Conservation (phyloP, 2,113 vertebrate genomes). For the Hyla sarda region DNA sequence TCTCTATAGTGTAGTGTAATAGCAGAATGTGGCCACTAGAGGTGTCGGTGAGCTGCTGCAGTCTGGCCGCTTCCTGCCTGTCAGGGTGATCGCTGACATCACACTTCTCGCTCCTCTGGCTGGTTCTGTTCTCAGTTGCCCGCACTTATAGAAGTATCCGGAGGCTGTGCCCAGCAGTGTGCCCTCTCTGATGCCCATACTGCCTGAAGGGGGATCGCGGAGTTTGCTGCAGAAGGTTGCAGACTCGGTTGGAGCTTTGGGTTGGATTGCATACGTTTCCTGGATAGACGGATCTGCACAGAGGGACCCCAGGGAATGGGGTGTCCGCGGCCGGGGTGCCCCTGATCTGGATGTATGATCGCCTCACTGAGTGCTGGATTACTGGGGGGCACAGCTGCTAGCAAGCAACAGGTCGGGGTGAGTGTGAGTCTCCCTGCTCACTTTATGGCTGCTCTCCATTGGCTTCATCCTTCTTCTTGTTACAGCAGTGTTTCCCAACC, state of each 20-base stretch:
- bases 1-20: background rate
- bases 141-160: background rate
- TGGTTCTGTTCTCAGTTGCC: background rate
- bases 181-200: background rate
- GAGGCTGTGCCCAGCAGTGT: background rate
- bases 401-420: slow-evolving; percentile 11
- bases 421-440: background rate
- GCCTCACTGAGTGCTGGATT: background rate
- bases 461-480: background rate
- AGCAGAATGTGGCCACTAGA: background rate
- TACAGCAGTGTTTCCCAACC: too few species aligned
- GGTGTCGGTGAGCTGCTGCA: background rate
- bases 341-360: background rate
- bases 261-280: background rate
- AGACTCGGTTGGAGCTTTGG: background rate
- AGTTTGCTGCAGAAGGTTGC: background rate
- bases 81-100: slow-evolving; percentile 35
- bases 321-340: background rate
- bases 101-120: slow-evolving; percentile 26
- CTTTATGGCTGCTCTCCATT: too few species aligned
- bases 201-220: background rate
- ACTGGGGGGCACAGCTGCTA: slow-evolving; percentile 26
- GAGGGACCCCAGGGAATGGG: background rate
- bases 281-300: background rate
- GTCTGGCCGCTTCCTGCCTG: slow-evolving; percentile 30